Evolutionary conservation across 2,888 invertebrate genomes (phyloP).

Genomic region (Argynnis bischoffii): DNA sequence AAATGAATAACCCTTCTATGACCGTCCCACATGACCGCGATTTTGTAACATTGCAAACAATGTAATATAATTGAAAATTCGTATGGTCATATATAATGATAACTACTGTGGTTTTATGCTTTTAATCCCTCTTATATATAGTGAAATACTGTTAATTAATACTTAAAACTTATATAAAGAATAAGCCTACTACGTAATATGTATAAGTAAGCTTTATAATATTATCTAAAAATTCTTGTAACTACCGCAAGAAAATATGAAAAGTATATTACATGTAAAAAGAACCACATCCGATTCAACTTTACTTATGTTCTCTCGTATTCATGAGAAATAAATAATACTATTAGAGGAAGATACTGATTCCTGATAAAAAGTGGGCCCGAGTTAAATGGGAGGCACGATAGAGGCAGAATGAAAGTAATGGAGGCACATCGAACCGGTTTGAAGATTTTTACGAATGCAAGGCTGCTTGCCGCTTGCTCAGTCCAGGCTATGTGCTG

Average conservation of each 20-base stretch:
- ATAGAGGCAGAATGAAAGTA: conserved; percentile 82
- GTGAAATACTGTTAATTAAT: too few species aligned
- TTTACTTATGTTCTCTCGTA: conserved; percentile 79
- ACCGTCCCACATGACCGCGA: conserved; percentile 27
- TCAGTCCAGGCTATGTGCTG: conserved; percentile 69
- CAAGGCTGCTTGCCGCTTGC: conserved; percentile 69
- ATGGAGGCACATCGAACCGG: conserved; percentile 82
- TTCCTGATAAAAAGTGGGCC: conserved; percentile 82
- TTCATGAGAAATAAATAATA: conserved; percentile 83
- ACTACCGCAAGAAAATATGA: conserved; percentile 57
- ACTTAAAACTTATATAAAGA: neutral
- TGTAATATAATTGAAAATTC: conserved; percentile 8
- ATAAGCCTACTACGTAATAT: neutral
- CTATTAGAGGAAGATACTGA: conserved; percentile 82
- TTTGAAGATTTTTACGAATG: conserved; percentile 82
- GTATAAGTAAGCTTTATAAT: conserved; percentile 8
- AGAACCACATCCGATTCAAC: conserved; percentile 77
- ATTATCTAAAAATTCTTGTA: conserved; percentile 49
- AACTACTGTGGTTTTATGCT: too few species aligned
- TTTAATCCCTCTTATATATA: too few species aligned
- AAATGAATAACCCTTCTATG: conserved; percentile 46
- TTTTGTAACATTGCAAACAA: conserved; percentile 26
- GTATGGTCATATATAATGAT: neutral
- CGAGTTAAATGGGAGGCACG: conserved; percentile 81
- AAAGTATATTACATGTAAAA: conserved; percentile 73